phyloP scores from a whole-genome alignment of 2,888 invertebrate species.

The Liodrosophila aerea region DNA sequence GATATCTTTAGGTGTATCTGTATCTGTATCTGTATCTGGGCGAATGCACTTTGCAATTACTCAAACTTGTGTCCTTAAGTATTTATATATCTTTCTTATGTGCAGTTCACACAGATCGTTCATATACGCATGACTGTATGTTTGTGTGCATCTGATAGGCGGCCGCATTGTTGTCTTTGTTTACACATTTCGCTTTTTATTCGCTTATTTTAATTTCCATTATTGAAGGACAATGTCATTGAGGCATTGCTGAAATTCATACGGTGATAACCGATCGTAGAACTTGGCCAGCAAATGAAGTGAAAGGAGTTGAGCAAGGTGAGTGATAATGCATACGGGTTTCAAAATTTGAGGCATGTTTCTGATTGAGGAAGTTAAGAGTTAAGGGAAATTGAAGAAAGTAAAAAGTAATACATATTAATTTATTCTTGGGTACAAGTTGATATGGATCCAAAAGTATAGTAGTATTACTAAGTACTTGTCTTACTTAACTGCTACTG shows the following conservation, averaged over 20 bases:
- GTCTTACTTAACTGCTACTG: too few species aligned
- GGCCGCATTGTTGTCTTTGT: constrained; percentile 56
- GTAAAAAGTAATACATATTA: too few species aligned
- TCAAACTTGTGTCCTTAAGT: constrained; percentile 79
- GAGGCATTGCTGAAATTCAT: constrained; percentile 48
- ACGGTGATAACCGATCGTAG: constrained; percentile 62
- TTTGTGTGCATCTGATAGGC: constrained; percentile 36
- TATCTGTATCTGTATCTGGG: constrained; percentile 14
- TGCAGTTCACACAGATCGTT: constrained; percentile 17
- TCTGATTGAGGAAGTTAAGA: too few species aligned
- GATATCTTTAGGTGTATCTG: constrained; percentile 9
- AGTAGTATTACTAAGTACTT: too few species aligned
- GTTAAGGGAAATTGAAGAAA: too few species aligned
- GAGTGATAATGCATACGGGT: constrained; percentile 15
- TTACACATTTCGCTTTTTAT: constrained; percentile 53
- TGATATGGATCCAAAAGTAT: too few species aligned
- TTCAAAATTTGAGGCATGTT: too few species aligned
- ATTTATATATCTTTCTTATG: constrained; percentile 27
- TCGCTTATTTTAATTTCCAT: constrained; percentile 32
- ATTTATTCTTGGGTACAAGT: too few species aligned
- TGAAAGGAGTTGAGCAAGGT: constrained; percentile 45
- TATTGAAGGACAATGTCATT: constrained; percentile 72
- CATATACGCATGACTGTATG: constrained; percentile 8
- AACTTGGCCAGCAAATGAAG: constrained; percentile 42
- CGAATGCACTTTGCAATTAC: constrained; percentile 65